phyloP scores from a whole-genome alignment of 2,113 vertebrate species.

The Tragelaphus buxtoni region DNA sequence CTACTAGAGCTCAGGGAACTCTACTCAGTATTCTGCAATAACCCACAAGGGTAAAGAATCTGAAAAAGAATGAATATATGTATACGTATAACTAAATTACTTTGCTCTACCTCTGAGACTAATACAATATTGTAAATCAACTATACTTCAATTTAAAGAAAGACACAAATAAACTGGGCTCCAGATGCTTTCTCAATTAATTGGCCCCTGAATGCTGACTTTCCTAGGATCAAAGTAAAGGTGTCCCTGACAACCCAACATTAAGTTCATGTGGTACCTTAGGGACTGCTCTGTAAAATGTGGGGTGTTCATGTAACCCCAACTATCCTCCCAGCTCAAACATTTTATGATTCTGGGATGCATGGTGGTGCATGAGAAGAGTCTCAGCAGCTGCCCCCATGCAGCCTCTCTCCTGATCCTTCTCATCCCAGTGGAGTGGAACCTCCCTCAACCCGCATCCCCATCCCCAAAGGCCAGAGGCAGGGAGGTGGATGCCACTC shows the following conservation, averaged over 20 bases:
- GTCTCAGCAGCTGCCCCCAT: not conserved
- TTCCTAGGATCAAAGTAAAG: not conserved
- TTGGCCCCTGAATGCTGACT: not conserved
- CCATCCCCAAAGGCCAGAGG: not conserved
- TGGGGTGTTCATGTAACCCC: rapidly evolving
- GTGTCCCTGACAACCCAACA: not conserved
- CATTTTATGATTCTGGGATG: not conserved
- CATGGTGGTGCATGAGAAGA: not conserved
- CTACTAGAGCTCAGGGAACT: not conserved
- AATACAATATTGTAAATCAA: not conserved
- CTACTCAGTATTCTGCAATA: not conserved
- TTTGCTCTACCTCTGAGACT: not conserved
- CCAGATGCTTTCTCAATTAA: not conserved
- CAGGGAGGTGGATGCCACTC: not conserved
- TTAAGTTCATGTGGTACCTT: not conserved
- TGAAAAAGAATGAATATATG: not conserved
- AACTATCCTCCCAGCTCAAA: not conserved
- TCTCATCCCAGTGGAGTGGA: too few species aligned
- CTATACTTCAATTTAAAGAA: not conserved
- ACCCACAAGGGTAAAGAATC: not conserved
- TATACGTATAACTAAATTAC: not conserved
- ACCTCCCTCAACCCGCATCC: not conserved
- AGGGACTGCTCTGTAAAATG: not conserved
- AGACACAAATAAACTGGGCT: not conserved
- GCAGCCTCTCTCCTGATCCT: not conserved